Percentiles rank a stretch among this genome's conserved stretches.
phyloP scores from a whole-genome alignment of 2,113 vertebrate genomes.

The Colistium nudipinnis region DNA sequence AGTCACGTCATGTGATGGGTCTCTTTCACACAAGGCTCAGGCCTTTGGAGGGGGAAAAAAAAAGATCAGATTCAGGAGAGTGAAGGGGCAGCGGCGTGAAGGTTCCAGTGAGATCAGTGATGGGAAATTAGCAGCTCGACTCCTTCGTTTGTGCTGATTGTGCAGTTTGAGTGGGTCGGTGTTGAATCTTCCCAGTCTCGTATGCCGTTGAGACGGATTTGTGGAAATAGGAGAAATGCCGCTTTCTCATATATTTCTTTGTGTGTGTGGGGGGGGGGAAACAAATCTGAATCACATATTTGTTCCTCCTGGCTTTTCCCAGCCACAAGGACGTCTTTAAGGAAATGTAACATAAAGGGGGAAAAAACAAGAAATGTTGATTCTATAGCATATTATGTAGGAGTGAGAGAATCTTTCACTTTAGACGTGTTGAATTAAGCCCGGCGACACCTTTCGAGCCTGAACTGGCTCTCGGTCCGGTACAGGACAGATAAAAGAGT shows the following conservation, averaged over 20 bases:
- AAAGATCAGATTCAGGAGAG: constrained; percentile 53
- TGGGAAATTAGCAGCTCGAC: constrained; percentile 23
- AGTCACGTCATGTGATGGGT: constrained; percentile 72
- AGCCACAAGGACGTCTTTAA: too few species aligned
- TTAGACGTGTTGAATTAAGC: too few species aligned
- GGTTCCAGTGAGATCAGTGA: constrained; percentile 24
- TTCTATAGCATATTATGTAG: too few species aligned
- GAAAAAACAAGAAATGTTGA: too few species aligned
- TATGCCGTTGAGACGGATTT: not conserved
- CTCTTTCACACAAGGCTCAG: constrained; percentile 65
- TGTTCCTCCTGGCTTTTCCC: too few species aligned
- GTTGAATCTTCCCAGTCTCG: not conserved
- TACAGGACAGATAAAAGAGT: not conserved
- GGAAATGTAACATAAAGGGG: too few species aligned
- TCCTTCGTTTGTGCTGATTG: constrained; percentile 28
- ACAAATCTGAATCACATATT: too few species aligned
- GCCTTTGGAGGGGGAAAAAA: constrained; percentile 44
- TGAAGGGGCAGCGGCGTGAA: constrained; percentile 36
- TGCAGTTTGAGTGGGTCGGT: not conserved
- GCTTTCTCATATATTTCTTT: too few species aligned
- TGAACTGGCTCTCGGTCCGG: too few species aligned
- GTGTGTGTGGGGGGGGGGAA: too few species aligned
- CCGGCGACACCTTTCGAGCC: too few species aligned
- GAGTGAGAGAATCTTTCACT: too few species aligned
- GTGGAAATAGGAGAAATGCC: not conserved